Percentiles rank a stretch among this genome's conserved stretches.
Conservation (phyloP, 2,113 vertebrate genomes). For the Acrocephalus kingi region DNA sequence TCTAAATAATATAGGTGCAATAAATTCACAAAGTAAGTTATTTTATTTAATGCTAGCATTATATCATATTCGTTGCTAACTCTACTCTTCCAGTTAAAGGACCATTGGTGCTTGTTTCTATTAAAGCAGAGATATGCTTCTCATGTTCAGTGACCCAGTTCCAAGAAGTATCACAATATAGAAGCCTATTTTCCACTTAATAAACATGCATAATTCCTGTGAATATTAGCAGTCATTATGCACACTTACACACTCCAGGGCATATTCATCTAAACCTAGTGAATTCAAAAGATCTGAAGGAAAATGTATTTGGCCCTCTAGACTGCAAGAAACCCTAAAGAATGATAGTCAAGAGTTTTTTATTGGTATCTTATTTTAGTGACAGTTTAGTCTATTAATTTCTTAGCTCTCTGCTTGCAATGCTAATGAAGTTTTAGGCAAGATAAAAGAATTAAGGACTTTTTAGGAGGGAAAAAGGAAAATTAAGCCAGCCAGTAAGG, state of each 20-base stretch:
- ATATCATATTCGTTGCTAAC: background rate
- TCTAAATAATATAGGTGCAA: background rate
- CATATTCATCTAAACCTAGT: background rate
- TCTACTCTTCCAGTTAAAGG: background rate
- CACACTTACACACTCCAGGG: conserved; percentile 13
- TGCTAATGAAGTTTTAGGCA: background rate
- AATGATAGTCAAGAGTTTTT: background rate
- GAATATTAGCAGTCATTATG: conserved; percentile 41
- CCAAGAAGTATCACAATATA: conserved; percentile 43
- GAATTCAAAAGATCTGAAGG: conserved; percentile 26
- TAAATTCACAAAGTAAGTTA: background rate
- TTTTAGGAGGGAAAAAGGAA: background rate
- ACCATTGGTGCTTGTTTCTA: background rate
- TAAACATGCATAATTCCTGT: conserved; percentile 46
- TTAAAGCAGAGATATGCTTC: background rate
- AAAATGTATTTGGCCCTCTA: conserved; percentile 14
- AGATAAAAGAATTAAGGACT: background rate
- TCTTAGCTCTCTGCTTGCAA: background rate
- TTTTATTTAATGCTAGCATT: background rate
- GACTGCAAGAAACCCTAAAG: background rate
- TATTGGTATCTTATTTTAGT: background rate
- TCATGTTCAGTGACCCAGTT: conserved; percentile 56
- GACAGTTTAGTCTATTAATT: background rate
- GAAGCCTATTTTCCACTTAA: conserved; percentile 53
- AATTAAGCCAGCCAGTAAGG: background rate